These are phyloP conservation scores for Tuta absoluta DNA, from an alignment of 2,888 invertebrate species.

Conservation along the genomic window DNA sequence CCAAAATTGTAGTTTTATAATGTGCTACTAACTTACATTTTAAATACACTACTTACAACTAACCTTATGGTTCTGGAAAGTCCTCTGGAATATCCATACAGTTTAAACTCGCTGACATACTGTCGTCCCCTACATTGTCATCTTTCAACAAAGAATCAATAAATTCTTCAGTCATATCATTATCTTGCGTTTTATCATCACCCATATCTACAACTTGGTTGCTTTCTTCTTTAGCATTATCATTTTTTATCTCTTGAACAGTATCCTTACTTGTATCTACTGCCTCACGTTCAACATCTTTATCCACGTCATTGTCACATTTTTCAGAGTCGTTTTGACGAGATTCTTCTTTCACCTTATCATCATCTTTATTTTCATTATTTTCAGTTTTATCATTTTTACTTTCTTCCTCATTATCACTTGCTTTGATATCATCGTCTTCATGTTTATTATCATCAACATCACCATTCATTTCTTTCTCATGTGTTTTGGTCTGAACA, in stretches of 20 bases:
- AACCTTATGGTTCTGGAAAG: conserved; percentile 18
- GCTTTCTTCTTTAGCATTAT: conserved; percentile 10
- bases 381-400: conserved; percentile 20
- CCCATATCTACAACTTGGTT: conserved; percentile 21
- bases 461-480: conserved; percentile 25
- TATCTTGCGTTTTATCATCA: conserved; percentile 46
- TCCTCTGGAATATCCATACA: conserved; percentile 38
- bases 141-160: conserved; percentile 63
- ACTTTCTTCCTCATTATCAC: conserved; percentile 24
- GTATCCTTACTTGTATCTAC: neutral
- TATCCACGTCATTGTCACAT: conserved; percentile 1
- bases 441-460: conserved; percentile 18
- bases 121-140: conserved; percentile 44
- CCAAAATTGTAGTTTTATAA: neutral
- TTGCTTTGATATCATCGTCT: conserved; percentile 7
- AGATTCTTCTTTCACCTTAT: neutral
- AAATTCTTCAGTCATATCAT: conserved; percentile 65
- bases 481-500: conserved; percentile 26
- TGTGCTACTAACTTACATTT: conserved; percentile 6
- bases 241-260: conserved; percentile 22
- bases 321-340: neutral
- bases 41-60: conserved; percentile 13
- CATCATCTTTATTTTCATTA: neutral
- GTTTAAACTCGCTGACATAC: conserved; percentile 36
- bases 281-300: conserved; percentile 21